A percentile compares a stretch with the other conserved stretches of the same genome.
Evolutionary conservation across 2,113 vertebrate genomes (phyloP).

Genomic region (Chroicocephalus ridibundus): DNA sequence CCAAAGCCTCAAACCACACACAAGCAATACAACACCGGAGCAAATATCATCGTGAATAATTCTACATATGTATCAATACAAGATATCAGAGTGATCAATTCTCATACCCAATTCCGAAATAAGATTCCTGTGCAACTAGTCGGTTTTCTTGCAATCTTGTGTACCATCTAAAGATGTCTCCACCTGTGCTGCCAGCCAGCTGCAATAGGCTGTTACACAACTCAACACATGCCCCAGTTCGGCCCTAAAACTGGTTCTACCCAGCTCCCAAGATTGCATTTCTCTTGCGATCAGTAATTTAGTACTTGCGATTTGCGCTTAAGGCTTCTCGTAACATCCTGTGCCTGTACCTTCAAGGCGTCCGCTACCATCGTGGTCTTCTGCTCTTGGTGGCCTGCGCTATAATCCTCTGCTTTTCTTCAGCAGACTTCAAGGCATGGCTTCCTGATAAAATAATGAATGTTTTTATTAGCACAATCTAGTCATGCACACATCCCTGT

Average conservation of each 20-base stretch:
- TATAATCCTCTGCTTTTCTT: neutral
- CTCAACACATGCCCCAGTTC: neutral
- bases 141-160: slow-evolving; percentile 28
- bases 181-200: slow-evolving; percentile 12
- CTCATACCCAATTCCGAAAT: neutral
- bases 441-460: neutral
- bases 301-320: neutral
- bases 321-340: neutral
- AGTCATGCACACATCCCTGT: neutral
- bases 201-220: slow-evolving; percentile 45
- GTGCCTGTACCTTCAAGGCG: neutral
- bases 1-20: neutral
- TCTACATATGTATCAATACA: neutral
- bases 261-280: neutral
- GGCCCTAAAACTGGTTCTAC: slow-evolving; percentile 9
- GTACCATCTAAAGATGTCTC: slow-evolving; percentile 10
- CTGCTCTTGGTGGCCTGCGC: neutral
- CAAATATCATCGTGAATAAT: neutral
- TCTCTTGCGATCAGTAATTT: neutral
- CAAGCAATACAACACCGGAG: neutral
- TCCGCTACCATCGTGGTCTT: accelerated
- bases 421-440: neutral
- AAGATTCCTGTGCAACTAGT: slow-evolving; percentile 16
- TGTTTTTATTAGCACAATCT: neutral
- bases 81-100: slow-evolving; percentile 16